Conservation (phyloP, 1,140 invertebrate species). For the Lepidurus couesii region DNA sequence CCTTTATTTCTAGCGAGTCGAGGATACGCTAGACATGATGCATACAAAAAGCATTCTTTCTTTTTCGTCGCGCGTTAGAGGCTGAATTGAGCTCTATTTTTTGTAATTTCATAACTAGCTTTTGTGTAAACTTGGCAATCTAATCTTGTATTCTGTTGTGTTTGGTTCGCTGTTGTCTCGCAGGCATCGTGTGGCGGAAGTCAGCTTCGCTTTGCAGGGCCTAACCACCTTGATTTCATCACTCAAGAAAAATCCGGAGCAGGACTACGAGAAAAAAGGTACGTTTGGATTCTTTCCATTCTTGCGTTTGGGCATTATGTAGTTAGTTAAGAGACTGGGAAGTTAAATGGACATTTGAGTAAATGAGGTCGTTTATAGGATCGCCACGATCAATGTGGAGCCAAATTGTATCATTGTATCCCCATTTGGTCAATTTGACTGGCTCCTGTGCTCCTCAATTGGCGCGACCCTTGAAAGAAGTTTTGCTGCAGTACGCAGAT, state of each 20-base stretch:
- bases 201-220: slow-evolving; percentile 93
- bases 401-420: slow-evolving; percentile 84
- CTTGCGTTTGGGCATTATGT: slow-evolving; percentile 34
- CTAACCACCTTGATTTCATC: slow-evolving; percentile 85
- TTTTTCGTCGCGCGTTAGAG: neutral
- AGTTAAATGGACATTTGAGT: slow-evolving; percentile 60
- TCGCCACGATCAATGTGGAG: slow-evolving; percentile 68
- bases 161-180: slow-evolving; percentile 30
- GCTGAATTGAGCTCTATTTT: neutral
- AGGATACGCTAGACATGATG: too few species aligned
- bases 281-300: neutral
- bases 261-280: slow-evolving; percentile 17
- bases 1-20: too few species aligned
- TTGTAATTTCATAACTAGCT: neutral
- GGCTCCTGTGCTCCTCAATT: slow-evolving; percentile 67
- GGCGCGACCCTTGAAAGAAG: slow-evolving; percentile 73
- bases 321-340: slow-evolving; percentile 31
- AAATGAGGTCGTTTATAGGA: neutral
- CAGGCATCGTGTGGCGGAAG: slow-evolving; percentile 89
- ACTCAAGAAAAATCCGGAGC: slow-evolving; percentile 76
- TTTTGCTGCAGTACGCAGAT: slow-evolving; percentile 80
- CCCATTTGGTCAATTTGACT: slow-evolving; percentile 82
- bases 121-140: slow-evolving; percentile 34
- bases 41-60: too few species aligned
- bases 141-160: slow-evolving; percentile 30